phyloP scores from a whole-genome alignment of 2,888 invertebrate genomes.

The Ochropacha duplaris region DNA sequence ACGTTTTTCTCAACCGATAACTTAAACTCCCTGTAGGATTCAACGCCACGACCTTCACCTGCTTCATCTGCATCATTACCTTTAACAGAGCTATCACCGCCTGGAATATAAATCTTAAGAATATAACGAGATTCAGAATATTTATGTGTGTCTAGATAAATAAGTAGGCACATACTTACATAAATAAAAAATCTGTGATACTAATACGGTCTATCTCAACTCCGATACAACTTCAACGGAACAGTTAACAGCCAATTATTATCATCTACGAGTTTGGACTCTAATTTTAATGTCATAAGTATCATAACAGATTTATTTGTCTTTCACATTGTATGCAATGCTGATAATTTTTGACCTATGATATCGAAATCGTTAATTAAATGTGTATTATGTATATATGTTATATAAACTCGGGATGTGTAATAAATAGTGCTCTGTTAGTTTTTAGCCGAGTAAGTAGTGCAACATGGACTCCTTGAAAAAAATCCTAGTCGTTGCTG shows the following conservation, averaged over 20 bases:
- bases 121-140: too few species aligned
- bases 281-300: neutral
- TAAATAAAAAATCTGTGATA: neutral
- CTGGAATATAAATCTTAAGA: too few species aligned
- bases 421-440: neutral
- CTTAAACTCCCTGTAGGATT: too few species aligned
- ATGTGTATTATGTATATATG: neutral
- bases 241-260: neutral
- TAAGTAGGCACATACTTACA: too few species aligned
- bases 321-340: constrained; percentile 12
- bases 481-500: neutral
- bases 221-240: neutral
- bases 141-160: too few species aligned
- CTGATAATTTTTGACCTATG: constrained; percentile 25
- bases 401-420: neutral
- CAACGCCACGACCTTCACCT: too few species aligned
- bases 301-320: neutral
- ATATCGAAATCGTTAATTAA: constrained; percentile 4
- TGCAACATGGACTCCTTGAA: neutral
- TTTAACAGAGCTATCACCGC: too few species aligned
- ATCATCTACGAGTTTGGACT: neutral
- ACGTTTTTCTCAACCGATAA: too few species aligned
- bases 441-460: neutral
- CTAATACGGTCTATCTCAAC: neutral
- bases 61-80: too few species aligned